These are phyloP conservation scores for Poecile montanus DNA, from an alignment of 2,797 vertebrate genomes.

Conservation along the genomic window DNA sequence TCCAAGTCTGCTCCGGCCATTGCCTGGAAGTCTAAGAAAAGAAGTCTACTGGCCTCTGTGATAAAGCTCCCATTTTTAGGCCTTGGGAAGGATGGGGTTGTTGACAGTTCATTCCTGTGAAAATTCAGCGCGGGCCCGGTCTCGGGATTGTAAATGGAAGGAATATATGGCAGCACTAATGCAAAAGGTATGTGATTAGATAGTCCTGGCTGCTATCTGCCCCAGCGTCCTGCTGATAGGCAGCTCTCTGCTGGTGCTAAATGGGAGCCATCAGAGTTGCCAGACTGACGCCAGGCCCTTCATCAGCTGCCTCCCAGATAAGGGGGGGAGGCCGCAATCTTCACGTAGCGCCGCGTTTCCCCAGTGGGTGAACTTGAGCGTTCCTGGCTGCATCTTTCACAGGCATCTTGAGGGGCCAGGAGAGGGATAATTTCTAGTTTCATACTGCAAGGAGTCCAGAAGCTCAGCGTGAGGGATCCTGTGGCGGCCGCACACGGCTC, in stretches of 20 bases:
- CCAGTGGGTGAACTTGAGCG: constrained; percentile 51
- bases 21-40: constrained; percentile 71
- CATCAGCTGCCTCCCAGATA: constrained; percentile 80
- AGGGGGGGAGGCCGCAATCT: constrained; percentile 58
- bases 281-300: constrained; percentile 87
- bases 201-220: constrained; percentile 81
- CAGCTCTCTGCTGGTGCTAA: constrained; percentile 83
- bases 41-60: constrained; percentile 75
- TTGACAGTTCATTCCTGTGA: constrained; percentile 87
- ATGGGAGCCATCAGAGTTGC: constrained; percentile 82
- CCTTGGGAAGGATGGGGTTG: constrained; percentile 84
- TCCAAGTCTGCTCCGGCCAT: constrained; percentile 78
- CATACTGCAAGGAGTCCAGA: not conserved
- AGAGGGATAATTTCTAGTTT: not conserved
- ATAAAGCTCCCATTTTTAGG: constrained; percentile 75
- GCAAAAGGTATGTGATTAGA: constrained; percentile 87
- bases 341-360: constrained; percentile 22
- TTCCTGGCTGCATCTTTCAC: constrained; percentile 56
- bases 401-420: constrained; percentile 32
- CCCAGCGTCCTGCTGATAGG: constrained; percentile 86
- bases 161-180: constrained; percentile 77
- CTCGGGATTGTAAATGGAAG: constrained; percentile 55
- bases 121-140: constrained; percentile 64
- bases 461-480: not conserved
- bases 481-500: not conserved